Base-by-base conservation (phyloP, 2,888 invertebrate species). In the Toxonevra muliebris region DNA sequence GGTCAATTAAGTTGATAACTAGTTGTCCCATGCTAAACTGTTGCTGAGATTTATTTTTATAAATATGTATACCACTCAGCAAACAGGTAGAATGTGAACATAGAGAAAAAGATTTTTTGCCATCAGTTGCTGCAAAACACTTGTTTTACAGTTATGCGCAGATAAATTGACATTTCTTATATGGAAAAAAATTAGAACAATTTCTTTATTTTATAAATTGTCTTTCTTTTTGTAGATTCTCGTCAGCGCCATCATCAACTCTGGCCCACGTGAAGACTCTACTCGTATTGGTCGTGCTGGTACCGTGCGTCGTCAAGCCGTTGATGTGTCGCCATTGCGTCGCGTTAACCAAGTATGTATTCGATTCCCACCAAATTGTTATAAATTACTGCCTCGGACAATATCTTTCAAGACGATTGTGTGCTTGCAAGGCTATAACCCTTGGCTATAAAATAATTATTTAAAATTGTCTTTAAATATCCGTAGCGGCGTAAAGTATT, bases 281-380 rank as follows among this genome's bases (percentile, higher is more conserved):
- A 99, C 99, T 68, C 95, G 99, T 90, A 99, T 99, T 82, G 99
- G 99, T 87, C 95, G 99, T 82, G 98, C 98, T 74, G 99, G 99
- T 90, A 99, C 99, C 1, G 99, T 99, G n/a, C 92, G 99, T 85
- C 92, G 99, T 87, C 99, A 99, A 85, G 99, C 99, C 78, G 99
- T 99, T 75, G 99, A 99, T 83, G 99, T 99, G 69, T 98, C 98
- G 12, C 99, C 99, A 13, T 89, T 99, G 78, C 90, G 99, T 77
- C 91, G 99, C 84, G 99, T 99, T 17, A 99, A 99, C 89, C 98
- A 98, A 79, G 85, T 84, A 78, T 76, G 79, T 76, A 7, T 57
- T 67, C 12, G 17, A 13, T 61, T 15, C 0, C 17, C 9, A 52
- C 15, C 7, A 17, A 9, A 3, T 17, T 4, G n/a, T 60, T 8